Evolutionary conservation across 2,797 vertebrate species (phyloP).

Genomic region (Melanogrammus aeglefinus): DNA sequence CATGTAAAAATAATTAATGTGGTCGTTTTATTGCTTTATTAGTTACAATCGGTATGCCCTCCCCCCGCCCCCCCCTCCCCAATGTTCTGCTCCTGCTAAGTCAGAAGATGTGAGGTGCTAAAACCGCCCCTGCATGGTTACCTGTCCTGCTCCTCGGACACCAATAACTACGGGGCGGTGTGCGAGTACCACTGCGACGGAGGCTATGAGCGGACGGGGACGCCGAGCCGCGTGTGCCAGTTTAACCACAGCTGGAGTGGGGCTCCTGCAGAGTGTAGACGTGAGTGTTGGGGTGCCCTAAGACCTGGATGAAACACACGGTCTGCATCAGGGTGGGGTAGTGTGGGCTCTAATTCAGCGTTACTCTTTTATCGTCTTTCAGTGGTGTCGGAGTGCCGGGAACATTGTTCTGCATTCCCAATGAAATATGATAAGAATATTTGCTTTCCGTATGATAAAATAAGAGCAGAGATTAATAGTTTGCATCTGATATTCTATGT

Average conservation of each 20-base stretch:
- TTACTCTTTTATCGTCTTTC: background rate
- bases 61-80: background rate
- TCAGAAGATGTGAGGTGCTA: slow-evolving; percentile 81
- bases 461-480: background rate
- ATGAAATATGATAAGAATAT: background rate
- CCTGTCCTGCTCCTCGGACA: slow-evolving; percentile 83
- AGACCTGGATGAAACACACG: background rate
- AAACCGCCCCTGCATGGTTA: slow-evolving; percentile 82
- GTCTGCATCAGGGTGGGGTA: background rate
- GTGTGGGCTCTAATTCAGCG: background rate
- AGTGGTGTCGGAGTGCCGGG: background rate
- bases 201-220: slow-evolving; percentile 83
- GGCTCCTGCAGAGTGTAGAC: slow-evolving; percentile 71
- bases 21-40: background rate
- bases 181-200: slow-evolving; percentile 90
- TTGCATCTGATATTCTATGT: background rate
- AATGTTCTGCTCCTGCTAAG: slow-evolving; percentile 40
- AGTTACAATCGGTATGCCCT: too few species aligned
- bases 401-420: too few species aligned
- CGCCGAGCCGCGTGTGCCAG: slow-evolving; percentile 80
- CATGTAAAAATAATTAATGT: background rate
- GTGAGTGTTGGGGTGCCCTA: slow-evolving; percentile 54
- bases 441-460: background rate
- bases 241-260: slow-evolving; percentile 85
- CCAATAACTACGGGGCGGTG: slow-evolving; percentile 86